Base-by-base conservation (phyloP, 2,888 invertebrate genomes). In the Alcis repandata region DNA sequence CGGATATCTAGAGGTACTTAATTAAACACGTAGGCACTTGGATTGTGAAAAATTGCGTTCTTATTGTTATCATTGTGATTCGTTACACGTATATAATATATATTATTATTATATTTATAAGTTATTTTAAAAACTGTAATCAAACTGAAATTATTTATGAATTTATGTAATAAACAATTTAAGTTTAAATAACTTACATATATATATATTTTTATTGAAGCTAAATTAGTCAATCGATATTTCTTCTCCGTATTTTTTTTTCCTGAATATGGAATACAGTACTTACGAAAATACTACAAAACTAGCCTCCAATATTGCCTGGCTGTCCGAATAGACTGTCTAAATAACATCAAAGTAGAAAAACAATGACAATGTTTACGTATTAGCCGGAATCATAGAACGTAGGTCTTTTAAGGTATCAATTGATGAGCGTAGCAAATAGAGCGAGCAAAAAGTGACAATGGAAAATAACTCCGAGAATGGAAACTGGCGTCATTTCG, bases 1-100 rank as follows among this genome's bases (percentile, higher is more conserved):
- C 77, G 79, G 79, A 80, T 80, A 81, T 80, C 79, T 80, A 82
- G 76, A 76, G 67, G 79, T 77, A 76, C 76, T 79, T 69, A 57
- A 52, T 45, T 57, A 46, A 64, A 59, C 57, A 63, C 63, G 66
- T 68, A 66, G 27, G 40, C 58, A 62, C 38, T 49, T 49, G 10
- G 40, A 20, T 43, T 20, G 27, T 40, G 17, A 49, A 49, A 58
- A 33, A 49, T 49, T 38, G 49, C 58, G 56, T n/a, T n/a, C n/a
- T n/a, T n/a, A n/a, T 10, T 6, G 22, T 38, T 57, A 13, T 56
- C 40, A 41, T 54, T 36, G 33, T 36, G 36, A 36, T 36, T 27
- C 46, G 20, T 11, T 7, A 2, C 6, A 27, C 46, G 19, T 19
- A 43, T 27, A 32, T 48, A 43, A 20, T 20, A 43, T 11, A 43